A percentile compares a stretch with the other conserved stretches of the same genome.
phyloP scores from a whole-genome alignment of 2,113 vertebrate genomes.

The Excalfactoria chinensis region DNA sequence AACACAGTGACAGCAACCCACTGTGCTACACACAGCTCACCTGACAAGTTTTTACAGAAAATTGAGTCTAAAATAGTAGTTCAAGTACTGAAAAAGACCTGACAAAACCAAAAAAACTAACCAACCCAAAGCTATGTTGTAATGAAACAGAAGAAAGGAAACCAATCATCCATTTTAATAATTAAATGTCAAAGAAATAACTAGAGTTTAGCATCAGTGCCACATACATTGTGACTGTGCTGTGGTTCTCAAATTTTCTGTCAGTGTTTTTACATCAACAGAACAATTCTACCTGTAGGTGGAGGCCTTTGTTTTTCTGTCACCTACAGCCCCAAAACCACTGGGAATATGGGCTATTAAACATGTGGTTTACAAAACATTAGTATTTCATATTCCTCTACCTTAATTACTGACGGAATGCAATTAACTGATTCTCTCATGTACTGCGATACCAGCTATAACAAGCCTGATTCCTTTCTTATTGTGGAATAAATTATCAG shows the following conservation, averaged over 20 bases:
- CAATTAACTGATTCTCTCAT: conserved; percentile 51
- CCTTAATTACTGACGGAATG: conserved; percentile 46
- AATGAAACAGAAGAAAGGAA: background rate
- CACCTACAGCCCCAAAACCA: background rate
- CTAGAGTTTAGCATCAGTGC: background rate
- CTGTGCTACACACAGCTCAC: background rate
- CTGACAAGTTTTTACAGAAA: background rate
- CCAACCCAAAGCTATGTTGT: background rate
- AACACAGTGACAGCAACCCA: background rate
- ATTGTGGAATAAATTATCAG: conserved; percentile 51
- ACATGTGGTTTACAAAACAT: conserved; percentile 46
- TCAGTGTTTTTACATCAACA: background rate
- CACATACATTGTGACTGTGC: rapidly evolving
- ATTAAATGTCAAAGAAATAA: background rate
- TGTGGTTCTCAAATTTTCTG: background rate
- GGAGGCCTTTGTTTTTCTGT: background rate
- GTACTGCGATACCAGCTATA: conserved; percentile 45
- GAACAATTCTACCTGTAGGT: background rate
- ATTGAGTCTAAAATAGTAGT: background rate
- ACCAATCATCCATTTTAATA: background rate
- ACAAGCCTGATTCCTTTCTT: conserved; percentile 41
- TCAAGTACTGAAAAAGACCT: background rate
- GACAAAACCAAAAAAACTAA: background rate
- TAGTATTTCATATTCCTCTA: conserved; percentile 50
- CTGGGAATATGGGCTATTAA: background rate